Base-by-base conservation (phyloP, 2,797 vertebrate genomes). In the Labroides dimidiatus region DNA sequence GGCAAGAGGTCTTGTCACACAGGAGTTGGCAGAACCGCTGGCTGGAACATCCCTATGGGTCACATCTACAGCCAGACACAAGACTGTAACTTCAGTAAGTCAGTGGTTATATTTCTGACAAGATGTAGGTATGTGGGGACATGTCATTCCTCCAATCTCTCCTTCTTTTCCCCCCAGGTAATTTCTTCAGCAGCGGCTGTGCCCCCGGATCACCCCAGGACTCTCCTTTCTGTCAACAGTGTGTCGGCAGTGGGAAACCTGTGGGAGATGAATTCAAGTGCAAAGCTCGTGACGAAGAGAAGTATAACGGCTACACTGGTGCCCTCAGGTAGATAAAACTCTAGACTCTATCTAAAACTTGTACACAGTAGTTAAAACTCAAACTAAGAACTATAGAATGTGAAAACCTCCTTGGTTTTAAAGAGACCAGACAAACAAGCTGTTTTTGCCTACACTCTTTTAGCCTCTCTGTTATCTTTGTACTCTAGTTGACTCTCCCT, bases 11-110 rank as follows among this genome's bases (percentile, higher is more conserved):
- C 96, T 0, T 99, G 97, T 84, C 97, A 99, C 87, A 98, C 96
- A 0, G 97, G 90, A 0, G 4, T 96, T 0, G 94, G 86, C 53
- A 95, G 95, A 63, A 96, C 95, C 0, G 97, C 96, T 8, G 97
- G 97, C 75, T 99, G 97, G 97, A 97, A 96, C 84, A 72, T 98
- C 23, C 97, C 97, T 53, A 93, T 98, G 91, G 95, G 96, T 15
- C 78, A 79, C 20, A 89, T 98, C 58, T 79, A 92, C 81, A 77
- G 79, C 4, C 4, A 3, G 1, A 95, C 72, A 0, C 4, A 57
- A 0, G 84, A 84, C 80, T 99, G 97, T 82, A 77, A 93, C 64
- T 95, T 97, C 0, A 80, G 96, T 98, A 74, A 95, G 95, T 24
- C 11, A 47, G 15, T 21, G 23, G 6, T 21, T 12, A 3, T 23